phyloP scores from a whole-genome alignment of 1,140 invertebrate genomes.

The Drosophila serrata region DNA sequence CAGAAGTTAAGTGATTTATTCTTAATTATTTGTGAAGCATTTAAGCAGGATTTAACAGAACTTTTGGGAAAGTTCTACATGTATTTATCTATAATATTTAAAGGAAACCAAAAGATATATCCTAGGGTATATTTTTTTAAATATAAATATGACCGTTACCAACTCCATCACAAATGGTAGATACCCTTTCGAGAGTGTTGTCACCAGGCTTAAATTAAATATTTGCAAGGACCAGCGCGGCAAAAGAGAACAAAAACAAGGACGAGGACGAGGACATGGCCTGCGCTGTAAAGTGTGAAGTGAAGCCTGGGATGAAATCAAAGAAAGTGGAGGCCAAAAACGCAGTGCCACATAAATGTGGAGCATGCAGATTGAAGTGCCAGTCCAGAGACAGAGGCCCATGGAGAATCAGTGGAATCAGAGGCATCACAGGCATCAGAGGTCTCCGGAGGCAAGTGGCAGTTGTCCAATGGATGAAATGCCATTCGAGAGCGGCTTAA shows the following conservation, averaged over 20 bases:
- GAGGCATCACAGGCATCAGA: not conserved
- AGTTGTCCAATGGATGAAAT: conserved; percentile 36
- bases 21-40: too few relatives aligned
- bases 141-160: not conserved
- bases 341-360: conserved; percentile 73
- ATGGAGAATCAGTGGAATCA: conserved; percentile 34
- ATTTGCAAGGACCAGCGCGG: conserved; percentile 51
- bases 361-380: conserved; percentile 79
- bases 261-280: not conserved
- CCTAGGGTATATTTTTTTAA: not conserved
- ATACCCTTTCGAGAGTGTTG: conserved; percentile 31
- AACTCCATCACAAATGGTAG: conserved; percentile 3
- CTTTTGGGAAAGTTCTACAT: not conserved
- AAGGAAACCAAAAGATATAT: not conserved
- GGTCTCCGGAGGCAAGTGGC: conserved; percentile 15
- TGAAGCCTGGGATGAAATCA: conserved; percentile 26
- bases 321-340: conserved; percentile 59
- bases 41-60: too few relatives aligned
- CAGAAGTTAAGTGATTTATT: too few relatives aligned
- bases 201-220: conserved; percentile 68
- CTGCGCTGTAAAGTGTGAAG: not conserved
- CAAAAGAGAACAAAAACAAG: not conserved
- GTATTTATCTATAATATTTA: not conserved
- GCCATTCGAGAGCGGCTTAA: conserved; percentile 36
- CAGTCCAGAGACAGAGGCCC: conserved; percentile 23